Evolutionary conservation across 1,140 invertebrate species (phyloP).

Genomic region (Microplitis mediator): DNA sequence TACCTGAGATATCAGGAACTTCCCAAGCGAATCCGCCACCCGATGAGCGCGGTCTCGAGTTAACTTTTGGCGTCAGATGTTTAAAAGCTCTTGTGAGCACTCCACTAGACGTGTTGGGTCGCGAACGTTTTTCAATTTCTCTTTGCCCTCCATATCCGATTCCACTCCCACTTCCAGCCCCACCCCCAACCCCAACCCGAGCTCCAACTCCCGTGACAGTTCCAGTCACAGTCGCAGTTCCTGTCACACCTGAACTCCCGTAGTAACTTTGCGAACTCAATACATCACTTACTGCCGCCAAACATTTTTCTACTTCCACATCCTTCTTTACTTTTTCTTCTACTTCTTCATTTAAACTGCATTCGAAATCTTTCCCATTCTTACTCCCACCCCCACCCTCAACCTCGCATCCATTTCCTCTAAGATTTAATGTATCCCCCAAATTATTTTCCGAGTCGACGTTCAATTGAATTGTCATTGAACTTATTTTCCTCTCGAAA

Average conservation of each 20-base stretch:
- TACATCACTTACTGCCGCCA: conserved; percentile 38
- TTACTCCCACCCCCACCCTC: neutral
- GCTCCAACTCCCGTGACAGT: too few relatives aligned
- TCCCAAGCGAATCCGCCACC: conserved; percentile 28
- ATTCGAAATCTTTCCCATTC: neutral
- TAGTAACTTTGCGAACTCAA: conserved; percentile 33
- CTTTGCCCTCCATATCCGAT: too few relatives aligned
- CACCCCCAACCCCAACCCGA: too few relatives aligned
- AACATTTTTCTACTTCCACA: conserved; percentile 10
- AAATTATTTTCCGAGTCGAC: neutral
- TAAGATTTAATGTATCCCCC: neutral
- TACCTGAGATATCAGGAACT: conserved; percentile 19
- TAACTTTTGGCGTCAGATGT: conserved; percentile 11
- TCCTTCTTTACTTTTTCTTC: neutral
- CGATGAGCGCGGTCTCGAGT: conserved; percentile 23
- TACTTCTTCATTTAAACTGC: neutral
- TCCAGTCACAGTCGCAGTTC: too few relatives aligned
- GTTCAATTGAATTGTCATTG: neutral
- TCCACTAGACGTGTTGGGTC: conserved; percentile 4
- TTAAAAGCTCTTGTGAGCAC: neutral
- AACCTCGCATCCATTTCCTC: too few relatives aligned
- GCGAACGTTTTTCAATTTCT: conserved; percentile 10
- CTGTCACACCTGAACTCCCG: too few relatives aligned
- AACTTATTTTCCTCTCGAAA: neutral
- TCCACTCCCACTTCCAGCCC: too few relatives aligned